Conservation (phyloP, 1,140 invertebrate species). For the Drosophila pseudoananassae region DNA sequence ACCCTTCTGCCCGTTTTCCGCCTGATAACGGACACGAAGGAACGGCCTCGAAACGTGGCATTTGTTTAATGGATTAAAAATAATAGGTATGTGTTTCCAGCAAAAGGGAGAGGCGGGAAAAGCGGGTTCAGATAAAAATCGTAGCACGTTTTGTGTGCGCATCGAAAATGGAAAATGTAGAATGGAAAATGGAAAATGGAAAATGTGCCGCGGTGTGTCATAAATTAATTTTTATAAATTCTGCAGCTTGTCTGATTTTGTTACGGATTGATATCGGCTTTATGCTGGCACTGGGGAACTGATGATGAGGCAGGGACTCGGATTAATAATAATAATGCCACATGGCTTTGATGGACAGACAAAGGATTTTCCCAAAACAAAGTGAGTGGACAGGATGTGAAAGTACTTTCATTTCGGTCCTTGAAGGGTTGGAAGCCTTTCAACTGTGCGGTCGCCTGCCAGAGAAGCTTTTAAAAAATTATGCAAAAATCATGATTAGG, state of each 20-base stretch:
- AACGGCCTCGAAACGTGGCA: conserved; percentile 64
- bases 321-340: conserved; percentile 66
- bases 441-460: conserved; percentile 48
- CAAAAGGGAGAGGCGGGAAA: conserved; percentile 13
- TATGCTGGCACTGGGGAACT: conserved; percentile 1
- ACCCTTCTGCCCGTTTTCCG: conserved; percentile 48
- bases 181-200: conserved; percentile 53
- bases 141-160: conserved; percentile 63
- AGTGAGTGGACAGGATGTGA: conserved; percentile 15
- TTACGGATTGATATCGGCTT: conserved; percentile 38
- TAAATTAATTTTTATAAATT: conserved; percentile 77
- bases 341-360: conserved; percentile 47
- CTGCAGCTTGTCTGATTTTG: conserved; percentile 54
- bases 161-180: conserved; percentile 24
- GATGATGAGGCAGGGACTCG: conserved; percentile 23
- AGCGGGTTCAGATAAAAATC: conserved; percentile 62
- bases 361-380: conserved; percentile 39
- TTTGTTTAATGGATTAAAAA: conserved; percentile 83
- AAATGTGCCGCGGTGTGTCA: conserved; percentile 72
- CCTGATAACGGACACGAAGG: conserved; percentile 64
- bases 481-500: conserved; percentile 79
- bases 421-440: conserved; percentile 50
- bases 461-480: conserved; percentile 68
- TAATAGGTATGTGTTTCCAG: conserved; percentile 53
- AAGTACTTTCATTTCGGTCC: conserved; percentile 55